phyloP scores from a whole-genome alignment of 64 coral and sea anemone species.

The Platygyra sinensis region DNA sequence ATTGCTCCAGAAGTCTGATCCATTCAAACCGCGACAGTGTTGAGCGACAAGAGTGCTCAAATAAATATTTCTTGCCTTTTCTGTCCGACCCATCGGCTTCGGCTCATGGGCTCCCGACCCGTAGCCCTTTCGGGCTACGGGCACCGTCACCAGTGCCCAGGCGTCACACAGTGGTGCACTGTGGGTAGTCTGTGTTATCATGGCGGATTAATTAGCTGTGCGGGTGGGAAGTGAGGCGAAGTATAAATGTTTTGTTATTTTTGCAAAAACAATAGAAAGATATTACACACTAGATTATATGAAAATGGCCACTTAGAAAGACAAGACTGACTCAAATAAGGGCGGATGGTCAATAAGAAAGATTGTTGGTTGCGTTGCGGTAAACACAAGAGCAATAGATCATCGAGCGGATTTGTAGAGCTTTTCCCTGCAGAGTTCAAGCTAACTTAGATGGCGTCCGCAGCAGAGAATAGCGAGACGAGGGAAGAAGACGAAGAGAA shows the following conservation, averaged over 20 bases:
- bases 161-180: background rate
- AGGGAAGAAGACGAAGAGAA: conserved; percentile 35
- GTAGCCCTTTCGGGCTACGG: too few relatives aligned
- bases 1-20: too few relatives aligned
- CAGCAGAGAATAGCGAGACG: conserved; percentile 7
- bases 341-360: background rate
- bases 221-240: background rate
- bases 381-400: background rate
- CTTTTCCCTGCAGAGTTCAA: background rate
- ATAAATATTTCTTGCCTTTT: too few relatives aligned
- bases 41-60: too few relatives aligned
- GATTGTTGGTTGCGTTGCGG: background rate
- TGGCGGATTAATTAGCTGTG: conserved; percentile 19
- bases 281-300: conserved; percentile 6
- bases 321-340: background rate
- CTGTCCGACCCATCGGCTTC: too few relatives aligned
- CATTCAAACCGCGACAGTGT: too few relatives aligned
- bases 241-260: background rate
- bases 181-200: conserved; percentile 36
- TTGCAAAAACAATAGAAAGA: conserved; percentile 14
- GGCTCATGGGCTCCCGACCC: too few relatives aligned
- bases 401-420: background rate
- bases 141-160: too few relatives aligned
- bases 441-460: conserved; percentile 25
- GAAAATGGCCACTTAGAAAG: background rate